A percentile compares a stretch with the other conserved stretches of the same genome.
Conservation (phyloP, 2,797 vertebrate species). For the Nannoperca australis region DNA sequence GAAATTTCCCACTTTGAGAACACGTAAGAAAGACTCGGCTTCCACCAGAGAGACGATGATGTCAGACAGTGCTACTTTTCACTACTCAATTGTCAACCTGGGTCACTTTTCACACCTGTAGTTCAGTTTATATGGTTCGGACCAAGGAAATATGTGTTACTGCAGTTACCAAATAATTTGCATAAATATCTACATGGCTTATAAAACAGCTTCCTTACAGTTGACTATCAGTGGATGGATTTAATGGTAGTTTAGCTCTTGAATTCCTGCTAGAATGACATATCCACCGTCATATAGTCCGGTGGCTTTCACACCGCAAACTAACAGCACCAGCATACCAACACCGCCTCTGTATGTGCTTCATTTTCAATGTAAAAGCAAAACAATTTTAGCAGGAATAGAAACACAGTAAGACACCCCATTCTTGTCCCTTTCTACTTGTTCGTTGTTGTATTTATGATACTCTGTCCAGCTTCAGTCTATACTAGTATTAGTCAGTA, state of each 20-base stretch:
- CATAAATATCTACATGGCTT: neutral
- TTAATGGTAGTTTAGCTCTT: neutral
- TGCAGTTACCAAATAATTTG: slow-evolving; percentile 4
- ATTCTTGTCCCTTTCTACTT: neutral
- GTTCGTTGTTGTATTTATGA: neutral
- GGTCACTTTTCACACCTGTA: slow-evolving; percentile 12
- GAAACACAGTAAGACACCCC: neutral
- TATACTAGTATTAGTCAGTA: neutral
- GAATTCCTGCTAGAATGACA: neutral
- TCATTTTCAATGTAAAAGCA: neutral
- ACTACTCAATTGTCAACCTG: neutral
- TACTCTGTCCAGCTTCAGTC: neutral
- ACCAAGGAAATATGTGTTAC: neutral
- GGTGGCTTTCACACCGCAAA: slow-evolving; percentile 1
- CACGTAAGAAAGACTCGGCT: slow-evolving; percentile 9
- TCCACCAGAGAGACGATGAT: neutral
- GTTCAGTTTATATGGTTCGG: neutral
- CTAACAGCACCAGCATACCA: no score
- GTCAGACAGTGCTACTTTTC: neutral
- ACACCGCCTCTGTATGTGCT: no score
- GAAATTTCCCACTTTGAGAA: slow-evolving; percentile 18
- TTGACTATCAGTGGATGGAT: neutral
- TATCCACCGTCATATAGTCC: neutral
- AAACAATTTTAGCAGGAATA: neutral
- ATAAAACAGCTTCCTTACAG: neutral